Percentiles rank a stretch among this genome's conserved stretches.
Evolutionary conservation across 2,113 vertebrate genomes (phyloP).

Genomic region (Dicaeum eximium): DNA sequence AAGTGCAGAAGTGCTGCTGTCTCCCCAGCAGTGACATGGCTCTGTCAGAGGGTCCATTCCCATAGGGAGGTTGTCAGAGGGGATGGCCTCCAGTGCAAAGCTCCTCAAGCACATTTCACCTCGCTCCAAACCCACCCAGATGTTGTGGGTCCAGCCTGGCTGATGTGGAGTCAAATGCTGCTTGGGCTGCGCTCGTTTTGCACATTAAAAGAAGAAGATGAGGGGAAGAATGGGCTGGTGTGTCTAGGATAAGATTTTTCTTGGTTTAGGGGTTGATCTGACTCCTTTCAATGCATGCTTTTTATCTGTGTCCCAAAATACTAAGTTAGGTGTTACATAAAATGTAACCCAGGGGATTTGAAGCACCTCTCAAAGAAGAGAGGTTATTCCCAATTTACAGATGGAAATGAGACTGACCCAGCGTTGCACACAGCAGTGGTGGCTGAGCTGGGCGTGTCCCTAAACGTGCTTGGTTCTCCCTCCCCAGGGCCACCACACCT

Average conservation of each 20-base stretch:
- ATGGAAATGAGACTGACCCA: neutral
- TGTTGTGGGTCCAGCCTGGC: fast-evolving
- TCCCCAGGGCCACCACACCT: neutral
- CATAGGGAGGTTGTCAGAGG: neutral
- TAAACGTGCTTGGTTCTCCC: neutral
- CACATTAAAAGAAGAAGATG: fast-evolving
- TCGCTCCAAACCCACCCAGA: neutral
- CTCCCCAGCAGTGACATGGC: fast-evolving
- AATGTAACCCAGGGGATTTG: fast-evolving
- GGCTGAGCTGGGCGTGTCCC: neutral
- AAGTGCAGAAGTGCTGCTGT: neutral
- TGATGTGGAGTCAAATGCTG: neutral
- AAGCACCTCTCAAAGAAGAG: neutral
- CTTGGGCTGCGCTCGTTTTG: fast-evolving
- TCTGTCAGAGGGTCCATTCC: neutral
- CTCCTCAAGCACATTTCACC: fast-evolving
- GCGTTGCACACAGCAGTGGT: neutral
- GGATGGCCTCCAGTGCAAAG: neutral
- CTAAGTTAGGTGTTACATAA: neutral
- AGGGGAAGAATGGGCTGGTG: neutral
- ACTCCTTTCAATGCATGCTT: neutral
- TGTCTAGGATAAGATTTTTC: neutral
- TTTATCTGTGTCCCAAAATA: neutral
- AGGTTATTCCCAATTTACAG: fast-evolving
- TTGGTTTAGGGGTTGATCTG: neutral